Evolutionary conservation across 2,888 invertebrate species (phyloP).

Genomic region (Spicauda simplicius): DNA sequence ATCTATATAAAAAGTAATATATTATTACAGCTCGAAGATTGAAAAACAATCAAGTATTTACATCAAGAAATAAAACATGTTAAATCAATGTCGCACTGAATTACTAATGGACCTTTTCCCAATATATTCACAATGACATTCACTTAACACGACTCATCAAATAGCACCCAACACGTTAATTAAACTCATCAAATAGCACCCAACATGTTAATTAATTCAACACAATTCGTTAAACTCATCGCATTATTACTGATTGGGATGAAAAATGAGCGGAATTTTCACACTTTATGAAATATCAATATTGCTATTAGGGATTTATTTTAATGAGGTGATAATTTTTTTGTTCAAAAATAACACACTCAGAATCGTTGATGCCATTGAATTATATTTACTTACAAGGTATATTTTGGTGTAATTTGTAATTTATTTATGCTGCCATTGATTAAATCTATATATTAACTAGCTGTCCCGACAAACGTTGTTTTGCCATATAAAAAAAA

Average conservation of each 20-base stretch:
- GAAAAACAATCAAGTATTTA: too few species aligned
- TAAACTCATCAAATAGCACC: conserved; percentile 20
- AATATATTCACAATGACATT: conserved; percentile 4
- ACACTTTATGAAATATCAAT: not conserved
- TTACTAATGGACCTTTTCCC: not conserved
- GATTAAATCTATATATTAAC: too few species aligned
- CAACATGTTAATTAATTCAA: conserved; percentile 29
- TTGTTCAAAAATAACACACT: too few species aligned
- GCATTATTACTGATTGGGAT: conserved; percentile 16
- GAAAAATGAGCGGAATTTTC: conserved; percentile 9
- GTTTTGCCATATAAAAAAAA: too few species aligned
- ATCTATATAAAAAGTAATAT: too few species aligned
- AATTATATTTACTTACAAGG: too few species aligned
- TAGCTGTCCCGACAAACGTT: too few species aligned
- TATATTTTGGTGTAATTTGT: too few species aligned
- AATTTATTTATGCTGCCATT: too few species aligned
- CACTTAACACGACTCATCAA: conserved; percentile 19
- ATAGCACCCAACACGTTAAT: conserved; percentile 17
- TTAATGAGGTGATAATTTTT: not conserved
- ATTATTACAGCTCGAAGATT: too few species aligned
- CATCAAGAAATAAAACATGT: too few species aligned
- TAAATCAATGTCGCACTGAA: not conserved
- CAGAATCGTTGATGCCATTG: too few species aligned
- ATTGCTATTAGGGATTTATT: not conserved
- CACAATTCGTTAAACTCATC: conserved; percentile 22